These are phyloP conservation scores for Microcebus lehilahytsara DNA, from an alignment of 2,113 vertebrate genomes.

Conservation along the genomic window DNA sequence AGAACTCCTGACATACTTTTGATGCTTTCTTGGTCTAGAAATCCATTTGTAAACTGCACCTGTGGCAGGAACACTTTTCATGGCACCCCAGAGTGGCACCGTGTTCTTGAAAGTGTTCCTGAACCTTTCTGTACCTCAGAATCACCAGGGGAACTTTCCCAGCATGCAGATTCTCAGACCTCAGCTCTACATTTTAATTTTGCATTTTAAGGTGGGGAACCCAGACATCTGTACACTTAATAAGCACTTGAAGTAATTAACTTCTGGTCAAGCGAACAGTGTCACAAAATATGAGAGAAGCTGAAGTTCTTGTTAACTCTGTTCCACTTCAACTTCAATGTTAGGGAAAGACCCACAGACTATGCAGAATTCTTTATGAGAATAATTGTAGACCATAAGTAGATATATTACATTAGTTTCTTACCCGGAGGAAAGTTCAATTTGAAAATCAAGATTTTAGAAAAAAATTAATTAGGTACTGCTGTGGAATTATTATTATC, in stretches of 20 bases:
- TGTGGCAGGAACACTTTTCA: not conserved
- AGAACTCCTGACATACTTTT: not conserved
- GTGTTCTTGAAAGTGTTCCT: not conserved
- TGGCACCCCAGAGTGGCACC: not conserved
- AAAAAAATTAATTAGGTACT: not conserved
- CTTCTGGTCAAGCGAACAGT: not conserved
- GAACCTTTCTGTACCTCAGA: not conserved
- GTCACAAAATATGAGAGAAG: not conserved
- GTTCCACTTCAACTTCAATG: not conserved
- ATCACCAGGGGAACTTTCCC: not conserved
- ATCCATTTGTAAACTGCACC: not conserved
- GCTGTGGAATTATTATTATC: not conserved
- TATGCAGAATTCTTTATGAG: not conserved
- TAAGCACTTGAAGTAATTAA: not conserved
- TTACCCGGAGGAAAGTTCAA: not conserved
- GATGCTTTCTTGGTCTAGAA: not conserved
- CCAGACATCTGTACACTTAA: not conserved
- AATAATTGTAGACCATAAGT: not conserved
- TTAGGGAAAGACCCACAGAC: not conserved
- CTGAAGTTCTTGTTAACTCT: not conserved
- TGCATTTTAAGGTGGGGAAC: not conserved
- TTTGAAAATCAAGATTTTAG: constrained; percentile 39
- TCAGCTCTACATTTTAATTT: not conserved
- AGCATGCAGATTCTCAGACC: not conserved
- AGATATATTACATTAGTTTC: not conserved